Evolutionary conservation across 1,140 invertebrate species (phyloP), one percentile per base, ranked within the genome.

Genomic region (Hypsibius dujardini): DNA sequence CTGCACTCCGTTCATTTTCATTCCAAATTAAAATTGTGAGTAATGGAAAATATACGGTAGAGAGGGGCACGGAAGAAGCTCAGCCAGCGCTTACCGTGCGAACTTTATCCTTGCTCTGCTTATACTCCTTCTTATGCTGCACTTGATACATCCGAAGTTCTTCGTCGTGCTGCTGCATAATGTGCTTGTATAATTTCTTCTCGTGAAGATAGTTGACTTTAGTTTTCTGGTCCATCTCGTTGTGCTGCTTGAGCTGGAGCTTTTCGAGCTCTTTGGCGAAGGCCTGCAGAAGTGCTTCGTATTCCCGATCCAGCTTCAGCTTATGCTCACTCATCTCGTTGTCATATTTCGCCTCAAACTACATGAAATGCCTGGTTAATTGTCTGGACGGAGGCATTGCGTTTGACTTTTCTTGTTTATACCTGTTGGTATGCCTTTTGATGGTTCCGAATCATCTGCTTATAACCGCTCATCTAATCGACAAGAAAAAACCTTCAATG

Each of bases 111-210:
- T 98, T 98, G 78, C 92, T 96, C 62, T 87, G 87, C 81, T 98
- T 98, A 82, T 98, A 98, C 79, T 98, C 94, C 78, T 90, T 90
- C 81, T 97, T 95, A 80, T 94, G 90, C 76, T 92, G 89, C 72
- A 87, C 82, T 79, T 90, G 88, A 77, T 94, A 92, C 50, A 86
- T 87, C 79, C 90, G 91, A 69, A 88, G 83, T 77, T 98, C 94
- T 73, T 86, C 86, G 74, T 96, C 90, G 75, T 98, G 93, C 75
- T 88, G 84, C 72, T 86, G 82, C 2, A 86, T 86, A 74, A 97
- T 95, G 76, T 95, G 90, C 81, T 95, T 96, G n/a, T 72, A 69
- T 28, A 82, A 80, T 77, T 90, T 91, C 73, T 87, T 84, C 75
- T 93, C 62, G 42, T 67, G 12, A 3, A 67, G 14, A 12, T 28